Base-by-base conservation (phyloP, 2,888 invertebrate genomes). In the Drosophila lutescens region DNA sequence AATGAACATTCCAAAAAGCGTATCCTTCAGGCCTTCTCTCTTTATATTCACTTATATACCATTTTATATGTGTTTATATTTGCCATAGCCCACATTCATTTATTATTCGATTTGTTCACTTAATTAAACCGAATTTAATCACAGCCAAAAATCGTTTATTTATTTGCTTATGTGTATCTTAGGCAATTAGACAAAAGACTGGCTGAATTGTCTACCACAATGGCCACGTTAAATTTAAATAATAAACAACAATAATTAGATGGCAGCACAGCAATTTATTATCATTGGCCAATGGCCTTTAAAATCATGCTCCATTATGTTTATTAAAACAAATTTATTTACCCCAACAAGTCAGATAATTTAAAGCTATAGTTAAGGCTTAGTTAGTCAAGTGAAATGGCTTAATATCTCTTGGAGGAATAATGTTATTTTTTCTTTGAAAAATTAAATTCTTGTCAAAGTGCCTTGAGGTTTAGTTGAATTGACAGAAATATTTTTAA, bases 51-150 rank as follows among this genome's bases (percentile, higher is more conserved):
- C 49, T 41, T 26, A 41, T 41, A 34, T 34, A 34, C 32, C 38
- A 17, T 44, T 32, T 38, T 54, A 12, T 43, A 54, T 9, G 13
- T 17, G 40, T n/a, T 20, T 49, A 49, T 59, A 8, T 49, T 38
- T 13, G 41, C 8, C 10, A 23, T 9, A 3, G 40, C 0, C 0
- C 26, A 10, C 36, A 38, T 46, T 44, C 41, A 54, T 69, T 61
- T 54, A 49, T 49, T 54, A 69, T 54, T 54, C 43, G 32, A 61
- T 71, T 54, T 71, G 43, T 47, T 71, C 41, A 60, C 72, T 54
- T 69, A 60, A 69, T 69, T 69, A 71, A 71, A 47, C 34, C 20
- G 40, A 36, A 55, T 55, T 65, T 65, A 65, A 53, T 65, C 17
- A 43, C 1, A 32, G 34, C 46, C 15, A 38, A 59, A 59, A 62